Evolutionary conservation across 2,888 invertebrate genomes (phyloP).

Genomic region (Elmis aenea): DNA sequence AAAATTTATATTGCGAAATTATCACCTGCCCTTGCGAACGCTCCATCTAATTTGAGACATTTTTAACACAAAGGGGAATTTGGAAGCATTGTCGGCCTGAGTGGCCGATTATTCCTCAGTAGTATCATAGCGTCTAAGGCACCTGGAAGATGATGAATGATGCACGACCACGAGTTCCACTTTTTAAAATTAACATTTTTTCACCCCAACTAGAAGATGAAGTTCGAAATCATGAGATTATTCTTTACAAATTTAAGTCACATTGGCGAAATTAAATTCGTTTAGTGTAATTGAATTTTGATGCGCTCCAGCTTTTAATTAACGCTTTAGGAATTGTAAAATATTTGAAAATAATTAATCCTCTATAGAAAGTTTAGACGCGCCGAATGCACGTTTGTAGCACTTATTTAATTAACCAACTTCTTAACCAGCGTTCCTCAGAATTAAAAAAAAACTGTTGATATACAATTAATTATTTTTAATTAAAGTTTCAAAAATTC

Average conservation of each 20-base stretch:
- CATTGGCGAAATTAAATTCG: slow-evolving; percentile 29
- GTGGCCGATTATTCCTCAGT: slow-evolving; percentile 30
- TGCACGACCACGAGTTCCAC: slow-evolving; percentile 15
- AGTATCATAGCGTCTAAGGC: slow-evolving; percentile 20
- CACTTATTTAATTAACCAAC: too few relatives aligned
- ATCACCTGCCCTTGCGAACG: slow-evolving; percentile 37
- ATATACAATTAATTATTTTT: too few relatives aligned
- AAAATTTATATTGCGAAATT: slow-evolving; percentile 42
- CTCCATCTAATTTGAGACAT: slow-evolving; percentile 34
- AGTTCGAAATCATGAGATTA: slow-evolving; percentile 27
- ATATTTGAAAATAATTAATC: too few relatives aligned
- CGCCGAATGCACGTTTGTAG: too few relatives aligned
- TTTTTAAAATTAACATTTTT: slow-evolving; percentile 19
- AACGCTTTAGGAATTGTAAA: too few relatives aligned
- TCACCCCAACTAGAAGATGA: slow-evolving; percentile 22
- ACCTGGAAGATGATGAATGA: slow-evolving; percentile 34
- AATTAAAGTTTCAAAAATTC: too few relatives aligned
- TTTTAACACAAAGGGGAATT: slow-evolving; percentile 32
- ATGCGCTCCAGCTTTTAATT: slow-evolving; percentile 30
- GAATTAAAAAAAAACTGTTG: too few relatives aligned
- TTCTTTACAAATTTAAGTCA: slow-evolving; percentile 30
- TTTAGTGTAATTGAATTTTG: slow-evolving; percentile 27
- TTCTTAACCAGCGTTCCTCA: too few relatives aligned
- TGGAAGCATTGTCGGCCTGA: slow-evolving; percentile 27
- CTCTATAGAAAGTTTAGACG: too few relatives aligned